Percentiles rank a stretch among this genome's conserved stretches.
These are phyloP conservation scores for Drosophila insularis DNA, from an alignment of 1,140 invertebrate genomes.

Conservation along the genomic window DNA sequence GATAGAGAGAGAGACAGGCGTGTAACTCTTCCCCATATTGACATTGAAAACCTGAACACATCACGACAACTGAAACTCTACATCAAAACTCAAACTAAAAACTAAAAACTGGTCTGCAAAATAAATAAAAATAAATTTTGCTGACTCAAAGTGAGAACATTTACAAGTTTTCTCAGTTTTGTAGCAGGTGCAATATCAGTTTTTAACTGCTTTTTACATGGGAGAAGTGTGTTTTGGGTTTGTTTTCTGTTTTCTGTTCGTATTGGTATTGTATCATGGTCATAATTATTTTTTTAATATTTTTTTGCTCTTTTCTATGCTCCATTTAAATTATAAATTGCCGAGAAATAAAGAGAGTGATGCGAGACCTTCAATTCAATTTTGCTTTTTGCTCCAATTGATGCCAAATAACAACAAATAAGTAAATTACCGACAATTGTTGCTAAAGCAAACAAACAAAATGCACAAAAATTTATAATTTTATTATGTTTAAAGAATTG, in stretches of 20 bases:
- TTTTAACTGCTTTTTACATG: not conserved
- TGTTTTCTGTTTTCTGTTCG: not conserved
- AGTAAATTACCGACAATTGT: constrained; percentile 66
- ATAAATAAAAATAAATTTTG: constrained; percentile 40
- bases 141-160: constrained; percentile 17
- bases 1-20: constrained; percentile 22
- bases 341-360: constrained; percentile 16
- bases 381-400: constrained; percentile 23
- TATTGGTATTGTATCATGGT: not conserved
- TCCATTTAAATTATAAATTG: constrained; percentile 51
- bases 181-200: constrained; percentile 12
- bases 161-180: constrained; percentile 9
- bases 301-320: constrained; percentile 19
- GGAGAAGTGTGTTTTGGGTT: not conserved
- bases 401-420: constrained; percentile 41
- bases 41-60: constrained; percentile 62
- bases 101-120: constrained; percentile 35
- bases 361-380: constrained; percentile 30
- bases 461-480: constrained; percentile 9
- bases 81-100: constrained; percentile 35
- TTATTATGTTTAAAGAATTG: constrained; percentile 9
- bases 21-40: constrained; percentile 62
- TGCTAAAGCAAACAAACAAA: constrained; percentile 56
- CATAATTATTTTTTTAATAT: constrained; percentile 13
- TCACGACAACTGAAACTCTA: constrained; percentile 28